Percentiles rank a stretch among this genome's conserved stretches.
These are phyloP conservation scores for Mungos mungo DNA, from an alignment of 2,113 vertebrate genomes.

Conservation along the genomic window DNA sequence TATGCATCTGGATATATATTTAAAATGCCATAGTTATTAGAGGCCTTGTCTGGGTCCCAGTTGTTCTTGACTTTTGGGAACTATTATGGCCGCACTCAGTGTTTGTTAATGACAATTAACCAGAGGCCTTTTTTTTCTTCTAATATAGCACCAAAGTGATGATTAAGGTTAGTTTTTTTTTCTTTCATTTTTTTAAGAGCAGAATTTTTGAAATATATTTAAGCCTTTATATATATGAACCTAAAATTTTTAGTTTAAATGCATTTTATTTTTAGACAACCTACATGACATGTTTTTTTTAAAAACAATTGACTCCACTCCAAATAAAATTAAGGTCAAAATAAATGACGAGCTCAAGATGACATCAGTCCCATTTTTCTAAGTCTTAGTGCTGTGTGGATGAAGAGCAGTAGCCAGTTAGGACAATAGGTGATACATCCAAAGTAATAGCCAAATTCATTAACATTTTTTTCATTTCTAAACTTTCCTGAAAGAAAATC, in stretches of 20 bases:
- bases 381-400: not conserved
- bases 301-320: not conserved
- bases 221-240: too few species aligned
- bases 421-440: not conserved
- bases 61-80: conserved; percentile 41
- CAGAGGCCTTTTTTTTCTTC: not conserved
- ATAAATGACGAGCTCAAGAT: not conserved
- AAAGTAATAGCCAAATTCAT: not conserved
- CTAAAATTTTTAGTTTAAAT: too few species aligned
- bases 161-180: too few species aligned
- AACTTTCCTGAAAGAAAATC: not conserved
- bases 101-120: not conserved
- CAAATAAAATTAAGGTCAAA: not conserved
- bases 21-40: not conserved
- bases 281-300: not conserved
- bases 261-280: not conserved
- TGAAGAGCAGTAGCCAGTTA: not conserved
- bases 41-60: not conserved
- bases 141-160: not conserved
- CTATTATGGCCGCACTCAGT: not conserved
- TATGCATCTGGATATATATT: not conserved
- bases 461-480: not conserved
- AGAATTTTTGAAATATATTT: too few species aligned
- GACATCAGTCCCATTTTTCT: not conserved
- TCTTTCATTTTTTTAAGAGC: too few species aligned